Evolutionary conservation across 2,113 vertebrate species (phyloP).

Genomic region (Macquaria australasica): DNA sequence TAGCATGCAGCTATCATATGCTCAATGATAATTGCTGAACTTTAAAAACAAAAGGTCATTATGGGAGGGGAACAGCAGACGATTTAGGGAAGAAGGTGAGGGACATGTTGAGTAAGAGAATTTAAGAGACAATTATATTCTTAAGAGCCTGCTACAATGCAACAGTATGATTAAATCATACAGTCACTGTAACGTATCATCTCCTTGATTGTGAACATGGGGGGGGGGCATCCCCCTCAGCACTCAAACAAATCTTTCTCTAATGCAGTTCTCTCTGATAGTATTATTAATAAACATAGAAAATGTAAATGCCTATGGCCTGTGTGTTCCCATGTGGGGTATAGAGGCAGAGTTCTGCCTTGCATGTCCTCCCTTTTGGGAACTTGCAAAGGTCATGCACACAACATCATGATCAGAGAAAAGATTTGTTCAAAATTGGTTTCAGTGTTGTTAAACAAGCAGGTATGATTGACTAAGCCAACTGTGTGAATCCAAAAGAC

Average conservation of each 20-base stretch:
- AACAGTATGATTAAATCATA: neutral
- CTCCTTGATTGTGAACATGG: no score
- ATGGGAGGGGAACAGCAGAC: neutral
- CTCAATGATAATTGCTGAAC: no score
- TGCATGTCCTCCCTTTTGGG: no score
- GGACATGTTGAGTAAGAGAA: no score
- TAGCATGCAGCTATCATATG: neutral
- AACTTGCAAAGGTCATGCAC: neutral
- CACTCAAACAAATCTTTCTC: no score
- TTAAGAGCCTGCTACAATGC: neutral
- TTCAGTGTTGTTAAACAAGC: neutral
- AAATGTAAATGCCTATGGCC: no score
- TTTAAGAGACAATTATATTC: neutral
- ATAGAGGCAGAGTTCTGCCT: no score
- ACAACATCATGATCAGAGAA: neutral
- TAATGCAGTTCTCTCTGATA: no score
- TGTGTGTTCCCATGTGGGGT: no score
- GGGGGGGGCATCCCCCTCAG: no score
- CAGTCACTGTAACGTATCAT: neutral
- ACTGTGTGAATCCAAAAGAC: neutral
- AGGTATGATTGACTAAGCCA: neutral
- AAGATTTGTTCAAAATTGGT: neutral
- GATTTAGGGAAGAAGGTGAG: neutral
- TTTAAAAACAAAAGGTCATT: neutral
- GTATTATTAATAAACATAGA: no score